Conservation (phyloP, 2,888 invertebrate species). For the Diarsia rubi region DNA sequence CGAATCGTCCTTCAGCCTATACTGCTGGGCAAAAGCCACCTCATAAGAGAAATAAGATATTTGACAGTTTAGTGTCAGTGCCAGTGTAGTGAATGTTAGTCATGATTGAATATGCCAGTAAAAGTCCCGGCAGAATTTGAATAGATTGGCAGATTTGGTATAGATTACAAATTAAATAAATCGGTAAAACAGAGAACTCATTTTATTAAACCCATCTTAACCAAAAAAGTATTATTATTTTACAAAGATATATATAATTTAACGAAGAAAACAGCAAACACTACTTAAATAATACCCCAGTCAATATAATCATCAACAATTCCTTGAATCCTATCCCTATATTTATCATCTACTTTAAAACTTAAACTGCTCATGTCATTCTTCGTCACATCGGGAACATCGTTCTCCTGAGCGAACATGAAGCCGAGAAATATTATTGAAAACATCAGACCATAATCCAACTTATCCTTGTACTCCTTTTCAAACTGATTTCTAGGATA, state of each 20-base stretch:
- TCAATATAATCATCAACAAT: slow-evolving; percentile 68
- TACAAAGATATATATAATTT: no score
- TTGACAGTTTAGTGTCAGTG: no score
- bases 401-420: slow-evolving; percentile 70
- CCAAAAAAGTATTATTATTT: neutral
- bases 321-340: slow-evolving; percentile 66
- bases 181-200: neutral
- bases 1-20: no score
- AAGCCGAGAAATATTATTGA: slow-evolving; percentile 67
- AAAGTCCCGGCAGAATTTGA: no score
- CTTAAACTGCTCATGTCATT: slow-evolving; percentile 42
- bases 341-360: slow-evolving; percentile 63
- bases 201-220: slow-evolving; percentile 17
- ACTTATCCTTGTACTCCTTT: slow-evolving; percentile 65
- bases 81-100: no score
- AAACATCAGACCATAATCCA: slow-evolving; percentile 73
- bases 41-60: no score
- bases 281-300: slow-evolving; percentile 48
- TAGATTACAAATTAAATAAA: neutral
- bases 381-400: slow-evolving; percentile 66
- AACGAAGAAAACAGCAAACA: neutral
- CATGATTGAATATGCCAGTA: no score
- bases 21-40: no score
- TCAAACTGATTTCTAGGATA: slow-evolving; percentile 74
- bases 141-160: no score